Conservation (phyloP, 2,113 vertebrate species). For the Dermatemys mawii region DNA sequence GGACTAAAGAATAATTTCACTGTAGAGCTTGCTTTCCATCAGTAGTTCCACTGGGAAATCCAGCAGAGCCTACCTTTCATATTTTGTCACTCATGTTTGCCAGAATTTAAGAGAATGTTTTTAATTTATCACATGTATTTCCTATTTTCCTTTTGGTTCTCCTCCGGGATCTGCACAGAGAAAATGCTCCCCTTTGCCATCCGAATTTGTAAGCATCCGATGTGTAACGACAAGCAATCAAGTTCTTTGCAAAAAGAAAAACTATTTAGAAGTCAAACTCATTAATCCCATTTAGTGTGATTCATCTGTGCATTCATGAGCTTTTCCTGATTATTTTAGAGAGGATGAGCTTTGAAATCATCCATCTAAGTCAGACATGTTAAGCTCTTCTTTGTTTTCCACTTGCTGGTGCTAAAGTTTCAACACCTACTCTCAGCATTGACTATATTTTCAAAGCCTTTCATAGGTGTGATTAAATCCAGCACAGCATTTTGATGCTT, state of each 20-base stretch:
- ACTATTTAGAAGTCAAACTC: background rate
- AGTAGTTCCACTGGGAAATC: background rate
- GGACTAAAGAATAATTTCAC: background rate
- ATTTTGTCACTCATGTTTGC: background rate
- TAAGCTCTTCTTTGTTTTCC: background rate
- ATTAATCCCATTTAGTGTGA: background rate
- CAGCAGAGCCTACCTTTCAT: slow-evolving; percentile 1
- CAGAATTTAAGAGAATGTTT: background rate
- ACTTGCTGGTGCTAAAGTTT: background rate
- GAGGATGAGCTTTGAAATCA: background rate
- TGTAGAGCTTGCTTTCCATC: background rate
- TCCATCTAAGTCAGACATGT: background rate
- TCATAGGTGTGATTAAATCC: background rate
- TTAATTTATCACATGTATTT: background rate
- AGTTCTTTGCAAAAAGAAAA: background rate
- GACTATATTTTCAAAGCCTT: background rate
- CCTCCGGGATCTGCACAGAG: background rate
- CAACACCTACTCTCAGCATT: background rate
- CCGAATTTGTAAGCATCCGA: background rate
- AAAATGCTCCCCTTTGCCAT: background rate
- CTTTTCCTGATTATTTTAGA: background rate
- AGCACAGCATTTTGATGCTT: background rate
- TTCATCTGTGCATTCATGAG: background rate
- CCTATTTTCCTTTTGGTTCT: accelerated
- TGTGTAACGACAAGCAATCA: background rate